phyloP scores from a whole-genome alignment of 2,113 vertebrate species.

The Toxotes chatareus region DNA sequence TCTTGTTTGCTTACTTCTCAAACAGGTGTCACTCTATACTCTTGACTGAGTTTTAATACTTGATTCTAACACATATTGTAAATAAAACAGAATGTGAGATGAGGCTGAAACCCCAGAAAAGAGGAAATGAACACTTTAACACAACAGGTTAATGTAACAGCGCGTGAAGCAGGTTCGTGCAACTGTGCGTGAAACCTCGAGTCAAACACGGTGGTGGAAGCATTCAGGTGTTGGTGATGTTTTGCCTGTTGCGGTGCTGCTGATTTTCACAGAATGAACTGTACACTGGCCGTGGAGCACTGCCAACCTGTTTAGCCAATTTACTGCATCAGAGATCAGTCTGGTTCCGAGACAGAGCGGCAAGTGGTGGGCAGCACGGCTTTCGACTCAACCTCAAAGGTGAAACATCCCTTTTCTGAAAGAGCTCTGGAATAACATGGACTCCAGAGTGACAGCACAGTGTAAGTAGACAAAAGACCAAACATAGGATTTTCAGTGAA shows the following conservation, averaged over 20 bases:
- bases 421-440: background rate
- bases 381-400: background rate
- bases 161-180: background rate
- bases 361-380: background rate
- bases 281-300: background rate
- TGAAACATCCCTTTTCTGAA: background rate
- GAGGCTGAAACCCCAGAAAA: too few relatives aligned
- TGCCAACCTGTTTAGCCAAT: background rate
- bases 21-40: too few relatives aligned
- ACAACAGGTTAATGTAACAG: background rate
- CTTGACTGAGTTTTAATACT: too few relatives aligned
- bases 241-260: background rate
- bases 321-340: conserved; percentile 24
- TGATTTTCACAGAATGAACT: background rate
- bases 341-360: background rate
- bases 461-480: background rate
- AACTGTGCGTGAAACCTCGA: background rate
- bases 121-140: too few relatives aligned
- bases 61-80: too few relatives aligned
- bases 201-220: conserved; percentile 1
- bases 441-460: background rate
- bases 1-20: background rate
- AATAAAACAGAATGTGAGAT: too few relatives aligned
- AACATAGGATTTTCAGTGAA: background rate
- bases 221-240: background rate